Evolutionary conservation across 2,113 vertebrate genomes (phyloP).

Genomic region (Muntiacus reevesi): DNA sequence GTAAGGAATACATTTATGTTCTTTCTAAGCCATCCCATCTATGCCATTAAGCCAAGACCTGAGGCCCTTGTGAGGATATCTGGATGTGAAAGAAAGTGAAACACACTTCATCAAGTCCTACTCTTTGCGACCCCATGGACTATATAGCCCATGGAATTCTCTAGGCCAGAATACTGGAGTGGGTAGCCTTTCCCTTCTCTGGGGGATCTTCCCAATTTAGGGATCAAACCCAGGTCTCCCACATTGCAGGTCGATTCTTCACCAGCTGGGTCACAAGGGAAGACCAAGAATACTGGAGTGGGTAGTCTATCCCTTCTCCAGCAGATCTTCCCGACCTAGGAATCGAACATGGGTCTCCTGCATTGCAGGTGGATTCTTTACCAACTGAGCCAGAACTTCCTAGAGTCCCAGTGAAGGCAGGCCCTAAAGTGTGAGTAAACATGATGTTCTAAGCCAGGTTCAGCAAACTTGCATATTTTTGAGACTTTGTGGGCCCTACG

Average conservation of each 20-base stretch:
- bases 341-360: not conserved
- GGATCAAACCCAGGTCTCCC: not conserved
- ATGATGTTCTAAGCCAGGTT: not conserved
- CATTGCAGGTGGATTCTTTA: not conserved
- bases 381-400: not conserved
- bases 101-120: not conserved
- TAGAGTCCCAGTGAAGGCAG: not conserved
- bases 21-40: not conserved
- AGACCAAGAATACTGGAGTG: not conserved
- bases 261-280: not conserved
- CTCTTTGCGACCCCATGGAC: not conserved
- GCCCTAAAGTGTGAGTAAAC: not conserved
- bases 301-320: not conserved
- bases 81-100: not conserved
- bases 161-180: not conserved
- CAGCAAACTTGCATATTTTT: fast-evolving
- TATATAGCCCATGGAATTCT: not conserved
- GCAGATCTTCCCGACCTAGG: not conserved
- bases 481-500: fast-evolving
- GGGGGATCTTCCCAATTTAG: not conserved
- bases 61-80: not conserved
- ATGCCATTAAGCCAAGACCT: too few relatives aligned
- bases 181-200: not conserved
- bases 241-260: not conserved
- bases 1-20: not conserved